Evolutionary conservation across 92 coral and sea anemone species (phyloP).

Genomic region (Siderastrea radians): DNA sequence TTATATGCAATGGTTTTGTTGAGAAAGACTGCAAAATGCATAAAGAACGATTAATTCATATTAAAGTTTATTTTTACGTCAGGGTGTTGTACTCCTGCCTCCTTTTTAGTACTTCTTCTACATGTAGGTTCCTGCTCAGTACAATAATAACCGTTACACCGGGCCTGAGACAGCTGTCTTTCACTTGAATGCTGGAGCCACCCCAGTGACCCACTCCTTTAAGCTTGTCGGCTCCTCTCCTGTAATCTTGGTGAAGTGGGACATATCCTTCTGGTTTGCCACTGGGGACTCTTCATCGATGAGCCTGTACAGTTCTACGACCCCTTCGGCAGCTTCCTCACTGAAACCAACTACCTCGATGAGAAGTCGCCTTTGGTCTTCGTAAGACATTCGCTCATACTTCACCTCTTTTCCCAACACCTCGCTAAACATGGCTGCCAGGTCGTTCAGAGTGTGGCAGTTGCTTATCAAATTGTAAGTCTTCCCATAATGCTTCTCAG

Average conservation of each 20-base stretch:
- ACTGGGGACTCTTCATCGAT: conserved; percentile 46
- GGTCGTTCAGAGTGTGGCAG: conserved; percentile 67
- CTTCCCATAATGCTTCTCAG: conserved; percentile 80
- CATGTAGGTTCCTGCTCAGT: background rate
- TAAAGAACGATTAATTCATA: background rate
- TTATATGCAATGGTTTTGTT: background rate
- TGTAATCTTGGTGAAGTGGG: conserved; percentile 59
- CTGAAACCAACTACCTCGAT: conserved; percentile 50
- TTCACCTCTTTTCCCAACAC: conserved; percentile 58
- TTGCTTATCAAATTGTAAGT: conserved; percentile 74
- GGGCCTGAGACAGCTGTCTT: background rate
- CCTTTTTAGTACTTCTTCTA: no score
- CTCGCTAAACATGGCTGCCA: conserved; percentile 52
- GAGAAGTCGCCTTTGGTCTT: conserved; percentile 50
- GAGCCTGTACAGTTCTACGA: conserved; percentile 56
- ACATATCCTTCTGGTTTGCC: conserved; percentile 26
- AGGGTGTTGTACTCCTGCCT: background rate
- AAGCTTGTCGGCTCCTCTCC: conserved; percentile 69
- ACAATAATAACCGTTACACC: no score
- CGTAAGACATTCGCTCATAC: conserved; percentile 66
- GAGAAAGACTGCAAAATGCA: background rate
- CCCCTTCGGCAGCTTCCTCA: conserved; percentile 65
- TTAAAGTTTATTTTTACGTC: background rate
- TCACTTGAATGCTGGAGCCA: conserved; percentile 38
- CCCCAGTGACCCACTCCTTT: conserved; percentile 54